These are phyloP conservation scores for Micropterix aruncella DNA, from an alignment of 2,888 invertebrate species.

Conservation along the genomic window DNA sequence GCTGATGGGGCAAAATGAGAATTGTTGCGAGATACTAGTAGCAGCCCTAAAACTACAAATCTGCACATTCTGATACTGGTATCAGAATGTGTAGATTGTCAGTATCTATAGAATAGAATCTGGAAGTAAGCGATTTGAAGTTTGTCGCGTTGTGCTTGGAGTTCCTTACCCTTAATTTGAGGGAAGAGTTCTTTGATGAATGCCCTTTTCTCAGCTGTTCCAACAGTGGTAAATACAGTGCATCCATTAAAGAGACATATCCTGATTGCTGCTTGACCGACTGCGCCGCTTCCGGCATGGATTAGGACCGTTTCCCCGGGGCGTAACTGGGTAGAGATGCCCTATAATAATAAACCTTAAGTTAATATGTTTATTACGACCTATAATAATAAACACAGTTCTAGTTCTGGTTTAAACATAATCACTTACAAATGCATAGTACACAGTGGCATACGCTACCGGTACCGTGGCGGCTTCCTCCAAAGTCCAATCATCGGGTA, in stretches of 20 bases:
- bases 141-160: too few species aligned
- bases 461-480: slow-evolving; percentile 68
- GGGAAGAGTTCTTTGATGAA: slow-evolving; percentile 87
- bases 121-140: too few species aligned
- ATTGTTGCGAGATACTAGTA: too few species aligned
- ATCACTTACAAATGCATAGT: slow-evolving; percentile 33
- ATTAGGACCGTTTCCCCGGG: slow-evolving; percentile 77
- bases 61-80: too few species aligned
- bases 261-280: slow-evolving; percentile 94
- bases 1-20: too few species aligned
- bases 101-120: too few species aligned
- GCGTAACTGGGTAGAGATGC: slow-evolving; percentile 57
- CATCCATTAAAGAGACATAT: slow-evolving; percentile 84
- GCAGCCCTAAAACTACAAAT: too few species aligned
- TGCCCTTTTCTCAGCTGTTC: slow-evolving; percentile 73
- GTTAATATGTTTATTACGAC: too few species aligned
- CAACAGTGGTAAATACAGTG: slow-evolving; percentile 90
- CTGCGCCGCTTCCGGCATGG: slow-evolving; percentile 92
- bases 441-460: slow-evolving; percentile 60
- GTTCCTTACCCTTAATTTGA: slow-evolving; percentile 34
- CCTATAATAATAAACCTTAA: slow-evolving; percentile 17
- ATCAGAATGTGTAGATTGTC: too few species aligned
- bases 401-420: background rate
- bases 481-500: slow-evolving; percentile 58
- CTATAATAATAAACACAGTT: background rate